Base-by-base conservation (phyloP, 2,113 vertebrate species). In the Tautogolabrus adspersus region DNA sequence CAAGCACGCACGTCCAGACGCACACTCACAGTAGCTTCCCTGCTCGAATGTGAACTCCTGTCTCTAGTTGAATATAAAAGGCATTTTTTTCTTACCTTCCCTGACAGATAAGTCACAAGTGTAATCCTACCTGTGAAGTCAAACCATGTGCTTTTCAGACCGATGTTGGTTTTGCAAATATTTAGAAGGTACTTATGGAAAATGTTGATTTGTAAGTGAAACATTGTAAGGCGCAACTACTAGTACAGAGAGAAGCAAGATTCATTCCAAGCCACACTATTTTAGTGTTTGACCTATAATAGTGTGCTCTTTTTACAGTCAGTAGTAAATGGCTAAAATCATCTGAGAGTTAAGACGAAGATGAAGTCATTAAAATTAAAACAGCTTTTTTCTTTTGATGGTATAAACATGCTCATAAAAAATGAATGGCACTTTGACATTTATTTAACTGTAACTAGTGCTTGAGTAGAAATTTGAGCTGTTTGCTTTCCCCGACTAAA, bases 21-120 rank as follows among this genome's bases (percentile, higher is more conserved):
- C 44, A 34, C 34, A 70, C 62, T 30, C 71, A 23, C 40, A 73
- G 67, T 68, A 88, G 72, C 80, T 77, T 90, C 78, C 82, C 81
- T 84, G 82, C 47, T 88, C 72, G 77, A 72, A 81, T 82, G 80
- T 72, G 78, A 88, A 80, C 64, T 37, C 60, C 57, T 86, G 81
- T 88, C 60, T 79, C 42, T 75, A 51, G 79, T 69, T 73, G 74
- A 79, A 89, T 79, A 87, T 64, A 86, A 93, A 93, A 92, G 75
- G 83, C 84, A 70, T 90, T 82, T 82, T 75, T 66, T 55, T 57
- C 37, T 60, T 58, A 42, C 18, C 23, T 64, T 76, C 63, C 72
- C 54, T 77, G 56, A 85, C 63, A 72, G 52, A 75, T 62, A 59
- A 76, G 78, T 85, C 82, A 69, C 34, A 82, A 40, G 76, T 78